phyloP scores from a whole-genome alignment of 1,140 invertebrate genomes.

The Drosophila takahashii region DNA sequence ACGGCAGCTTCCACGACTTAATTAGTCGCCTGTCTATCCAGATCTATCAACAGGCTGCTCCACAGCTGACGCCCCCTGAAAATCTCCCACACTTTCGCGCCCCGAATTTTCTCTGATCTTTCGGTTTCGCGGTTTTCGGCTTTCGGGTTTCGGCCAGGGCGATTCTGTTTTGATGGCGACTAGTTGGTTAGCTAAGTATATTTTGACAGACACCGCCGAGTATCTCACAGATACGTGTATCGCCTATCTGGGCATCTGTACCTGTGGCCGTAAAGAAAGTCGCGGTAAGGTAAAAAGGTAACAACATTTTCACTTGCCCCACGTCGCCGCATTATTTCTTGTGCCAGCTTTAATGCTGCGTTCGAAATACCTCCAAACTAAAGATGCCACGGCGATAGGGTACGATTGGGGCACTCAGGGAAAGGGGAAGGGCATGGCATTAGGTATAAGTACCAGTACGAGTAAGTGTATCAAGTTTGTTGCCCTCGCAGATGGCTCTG shows the following conservation, averaged over 20 bases:
- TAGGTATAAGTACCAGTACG: background rate
- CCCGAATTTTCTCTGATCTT: conserved; percentile 28
- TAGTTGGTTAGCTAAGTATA: conserved; percentile 27
- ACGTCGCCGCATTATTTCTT: conserved; percentile 56
- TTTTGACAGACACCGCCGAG: conserved; percentile 68
- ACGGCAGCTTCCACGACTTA: conserved; percentile 44
- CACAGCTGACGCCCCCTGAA: conserved; percentile 48
- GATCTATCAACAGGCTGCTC: conserved; percentile 48
- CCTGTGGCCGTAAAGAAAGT: conserved; percentile 61
- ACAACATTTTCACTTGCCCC: conserved; percentile 78
- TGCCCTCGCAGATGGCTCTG: conserved; percentile 44
- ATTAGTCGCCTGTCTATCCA: conserved; percentile 62
- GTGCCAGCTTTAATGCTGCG: conserved; percentile 59
- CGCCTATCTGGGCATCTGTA: conserved; percentile 5
- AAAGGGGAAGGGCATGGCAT: background rate
- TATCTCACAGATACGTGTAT: conserved; percentile 70
- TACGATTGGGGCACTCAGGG: background rate
- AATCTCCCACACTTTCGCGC: conserved; percentile 71
- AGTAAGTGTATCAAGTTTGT: conserved; percentile 51
- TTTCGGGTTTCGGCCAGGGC: conserved; percentile 12
- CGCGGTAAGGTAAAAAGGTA: conserved; percentile 63
- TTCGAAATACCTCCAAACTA: conserved; percentile 56
- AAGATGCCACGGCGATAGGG: conserved; percentile 64
- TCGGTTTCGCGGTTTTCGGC: conserved; percentile 19
- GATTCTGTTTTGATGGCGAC: conserved; percentile 33